Base-by-base conservation (phyloP, 1,140 invertebrate genomes). In the Plectrocnemia conspersa region DNA sequence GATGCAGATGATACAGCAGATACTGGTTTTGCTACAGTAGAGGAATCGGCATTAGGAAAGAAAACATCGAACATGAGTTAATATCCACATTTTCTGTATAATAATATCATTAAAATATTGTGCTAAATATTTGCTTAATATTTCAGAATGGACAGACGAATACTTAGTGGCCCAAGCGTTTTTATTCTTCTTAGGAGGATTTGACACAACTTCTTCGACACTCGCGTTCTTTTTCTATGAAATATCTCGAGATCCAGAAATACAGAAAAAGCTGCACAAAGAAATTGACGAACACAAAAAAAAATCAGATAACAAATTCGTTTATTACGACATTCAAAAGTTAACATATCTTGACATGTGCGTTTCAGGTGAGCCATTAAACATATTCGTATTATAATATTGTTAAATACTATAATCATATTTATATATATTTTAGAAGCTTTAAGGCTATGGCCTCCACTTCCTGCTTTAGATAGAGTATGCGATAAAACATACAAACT, bases 321-420 rank as follows among this genome's bases (percentile, higher is more conserved):
- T 59, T 2, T 76, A 77, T 44, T 72, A 78, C 4, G 65, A 65
- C 6, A 64, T 80, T 1, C 66, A 68, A 29, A 64, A 65, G 23
- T 72, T 79, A 68, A 68, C n/a, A 11, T 86, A 84, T 60, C 62
- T 85, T 65, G 85, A 87, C 57, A 79, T 78, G 72, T 77, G 81
- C 2, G 59, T 79, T 0, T 73, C 71, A 29, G 74, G 70, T 73
- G 56, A 64, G 15, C n/a, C n/a, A n/a, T n/a, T n/a, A n/a, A n/a
- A n/a, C n/a, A n/a, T n/a, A n/a, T n/a, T n/a, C n/a, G n/a, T n/a
- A n/a, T n/a, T n/a, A n/a, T n/a, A n/a, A n/a, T n/a, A n/a, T n/a
- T n/a, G n/a, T n/a, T n/a, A n/a, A n/a, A n/a, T n/a, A n/a, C n/a
- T n/a, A n/a, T n/a, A n/a, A n/a, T n/a, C n/a, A n/a, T n/a, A n/a